Evolutionary conservation across 2,888 invertebrate species (phyloP).

Genomic region (Nemoura dubitans): DNA sequence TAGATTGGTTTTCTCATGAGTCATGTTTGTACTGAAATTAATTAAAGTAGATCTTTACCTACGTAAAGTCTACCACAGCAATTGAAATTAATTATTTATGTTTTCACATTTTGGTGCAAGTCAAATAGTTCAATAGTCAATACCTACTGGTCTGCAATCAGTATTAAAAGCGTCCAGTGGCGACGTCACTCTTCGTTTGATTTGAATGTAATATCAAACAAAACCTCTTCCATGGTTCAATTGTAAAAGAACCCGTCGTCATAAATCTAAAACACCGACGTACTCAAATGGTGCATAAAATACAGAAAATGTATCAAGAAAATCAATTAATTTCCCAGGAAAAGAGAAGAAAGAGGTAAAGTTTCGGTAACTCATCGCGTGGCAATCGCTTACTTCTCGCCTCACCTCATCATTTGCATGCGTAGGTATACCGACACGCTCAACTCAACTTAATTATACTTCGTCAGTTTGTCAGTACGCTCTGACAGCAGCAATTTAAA

Average conservation of each 20-base stretch:
- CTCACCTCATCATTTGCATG: neutral
- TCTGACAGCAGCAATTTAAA: conserved; percentile 53
- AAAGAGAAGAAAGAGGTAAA: neutral
- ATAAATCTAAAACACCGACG: too few species aligned
- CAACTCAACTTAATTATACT: conserved; percentile 49
- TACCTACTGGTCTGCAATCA: too few species aligned
- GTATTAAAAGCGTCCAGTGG: too few species aligned
- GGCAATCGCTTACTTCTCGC: neutral
- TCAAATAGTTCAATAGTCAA: neutral
- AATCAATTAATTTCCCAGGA: neutral
- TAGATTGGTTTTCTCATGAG: too few species aligned
- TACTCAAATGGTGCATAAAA: neutral
- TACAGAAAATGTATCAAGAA: neutral
- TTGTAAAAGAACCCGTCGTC: too few species aligned
- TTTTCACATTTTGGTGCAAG: neutral
- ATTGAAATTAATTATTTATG: neutral
- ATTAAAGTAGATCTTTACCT: too few species aligned
- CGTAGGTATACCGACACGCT: conserved; percentile 41
- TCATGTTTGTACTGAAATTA: too few species aligned
- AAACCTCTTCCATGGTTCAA: too few species aligned
- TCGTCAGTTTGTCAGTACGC: conserved; percentile 52
- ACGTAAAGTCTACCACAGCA: too few species aligned
- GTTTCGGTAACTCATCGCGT: neutral
- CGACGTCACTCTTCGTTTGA: too few species aligned
- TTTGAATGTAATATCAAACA: too few species aligned